Base-by-base conservation (phyloP, 1,140 invertebrate species). In the Platyscapa corneri region DNA sequence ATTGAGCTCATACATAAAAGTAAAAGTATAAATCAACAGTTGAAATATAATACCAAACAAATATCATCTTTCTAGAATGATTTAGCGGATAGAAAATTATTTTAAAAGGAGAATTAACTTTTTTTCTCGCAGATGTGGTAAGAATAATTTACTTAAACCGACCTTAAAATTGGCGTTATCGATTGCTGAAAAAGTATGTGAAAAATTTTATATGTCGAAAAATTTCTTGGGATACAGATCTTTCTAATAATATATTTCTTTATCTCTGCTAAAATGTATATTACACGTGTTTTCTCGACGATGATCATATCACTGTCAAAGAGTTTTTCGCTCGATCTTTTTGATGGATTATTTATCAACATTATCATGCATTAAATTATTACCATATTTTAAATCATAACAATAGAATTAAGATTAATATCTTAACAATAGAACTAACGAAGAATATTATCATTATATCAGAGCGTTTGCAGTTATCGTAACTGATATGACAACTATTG, bases 191-290 rank as follows among this genome's bases (percentile, higher is more conserved):
- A 70, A 0, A 6, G 34, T 39, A 7, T n/a, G 32, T 20, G 16
- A 27, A 12, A 27, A 67, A 65, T 65, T 60, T 76, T 77, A 32
- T n/a, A n/a, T n/a, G 37, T 30, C 23, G 14, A n/a, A 20, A 42
- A 78, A 60, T 78, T 84, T 78, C 75, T 53, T 32, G 70, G 75
- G 7, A 60, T 60, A 84, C 78, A 84, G 60, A 60, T 84, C 75
- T 77, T 27, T 10, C 16, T 56, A 20, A 60, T 27, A n/a, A 53
- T 37, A 60, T 10, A 32, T 34, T 74, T 67, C 42, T 49, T 53
- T 53, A n/a, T 18, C 10, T 6, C 3, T 46, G 42, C 10, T 42
- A 6, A 75, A n/a, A 23, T 70, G 42, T n/a, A n/a, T n/a, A n/a
- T n/a, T n/a, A n/a, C n/a, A n/a, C n/a, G n/a, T n/a, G n/a, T n/a